Conservation (phyloP, 2,888 invertebrate species). For the Pediacus dermestoides region DNA sequence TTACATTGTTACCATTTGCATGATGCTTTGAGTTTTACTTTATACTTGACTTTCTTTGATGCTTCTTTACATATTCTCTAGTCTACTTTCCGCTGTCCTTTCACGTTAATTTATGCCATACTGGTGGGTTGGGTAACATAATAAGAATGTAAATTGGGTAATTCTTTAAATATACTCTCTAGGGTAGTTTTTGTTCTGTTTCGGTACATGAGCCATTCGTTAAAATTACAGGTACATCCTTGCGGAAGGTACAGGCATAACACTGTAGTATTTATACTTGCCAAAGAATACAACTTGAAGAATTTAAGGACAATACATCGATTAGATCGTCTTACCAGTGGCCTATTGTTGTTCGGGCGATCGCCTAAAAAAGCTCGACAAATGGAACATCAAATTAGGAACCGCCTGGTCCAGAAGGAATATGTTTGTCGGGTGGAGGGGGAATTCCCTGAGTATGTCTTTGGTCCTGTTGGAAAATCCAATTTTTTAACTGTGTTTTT, state of each 20-base stretch:
- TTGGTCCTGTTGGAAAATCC: background rate
- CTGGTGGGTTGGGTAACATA: constrained; percentile 14
- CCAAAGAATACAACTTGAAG: constrained; percentile 92
- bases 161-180: background rate
- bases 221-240: constrained; percentile 77
- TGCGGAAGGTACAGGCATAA: constrained; percentile 98
- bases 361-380: constrained; percentile 90
- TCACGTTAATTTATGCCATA: constrained; percentile 15
- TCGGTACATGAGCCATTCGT: background rate
- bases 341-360: constrained; percentile 86
- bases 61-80: constrained; percentile 21
- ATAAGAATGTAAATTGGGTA: constrained; percentile 12
- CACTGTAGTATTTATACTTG: constrained; percentile 92
- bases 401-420: constrained; percentile 88
- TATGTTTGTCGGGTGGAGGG: constrained; percentile 95
- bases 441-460: constrained; percentile 82
- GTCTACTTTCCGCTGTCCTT: constrained; percentile 17
- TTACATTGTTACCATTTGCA: constrained; percentile 20
- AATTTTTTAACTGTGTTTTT: constrained; percentile 25
- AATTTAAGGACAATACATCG: constrained; percentile 93
- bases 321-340: constrained; percentile 93
- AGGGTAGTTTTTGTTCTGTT: background rate
- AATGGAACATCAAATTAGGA: constrained; percentile 93
- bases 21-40: constrained; percentile 22
- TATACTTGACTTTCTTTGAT: constrained; percentile 21